A percentile compares a stretch with the other conserved stretches of the same genome.
phyloP scores from a whole-genome alignment of 2,113 vertebrate species.

The Abramis brama region DNA sequence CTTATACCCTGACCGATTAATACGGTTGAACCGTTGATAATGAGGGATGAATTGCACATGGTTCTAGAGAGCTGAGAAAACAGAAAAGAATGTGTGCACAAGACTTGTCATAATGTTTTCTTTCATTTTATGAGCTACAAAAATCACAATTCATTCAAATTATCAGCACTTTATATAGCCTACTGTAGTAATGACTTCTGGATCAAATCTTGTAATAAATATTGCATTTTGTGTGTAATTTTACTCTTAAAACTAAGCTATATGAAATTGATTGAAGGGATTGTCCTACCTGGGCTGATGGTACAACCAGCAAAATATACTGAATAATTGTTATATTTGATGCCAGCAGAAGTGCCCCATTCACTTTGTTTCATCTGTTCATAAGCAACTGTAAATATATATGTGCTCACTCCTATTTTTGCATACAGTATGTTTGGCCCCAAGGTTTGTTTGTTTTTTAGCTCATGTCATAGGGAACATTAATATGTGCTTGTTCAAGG shows the following conservation, averaged over 20 bases:
- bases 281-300: slow-evolving; percentile 16
- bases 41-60: slow-evolving; percentile 22
- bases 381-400: background rate
- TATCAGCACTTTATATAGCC: background rate
- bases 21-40: background rate
- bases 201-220: background rate
- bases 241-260: background rate
- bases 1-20: too few relatives aligned
- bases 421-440: background rate
- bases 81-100: slow-evolving; percentile 5
- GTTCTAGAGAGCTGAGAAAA: background rate
- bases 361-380: background rate
- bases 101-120: background rate
- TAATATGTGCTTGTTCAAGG: too few relatives aligned
- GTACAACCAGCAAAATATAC: background rate
- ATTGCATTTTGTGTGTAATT: background rate
- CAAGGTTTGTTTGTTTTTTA: too few relatives aligned
- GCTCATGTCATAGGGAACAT: too few relatives aligned
- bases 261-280: background rate
- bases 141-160: background rate
- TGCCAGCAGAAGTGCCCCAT: background rate
- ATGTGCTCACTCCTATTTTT: background rate
- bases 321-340: background rate
- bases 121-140: background rate
- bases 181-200: background rate